Base-by-base conservation (phyloP, 2,113 vertebrate species). In the Spea multiplicata region DNA sequence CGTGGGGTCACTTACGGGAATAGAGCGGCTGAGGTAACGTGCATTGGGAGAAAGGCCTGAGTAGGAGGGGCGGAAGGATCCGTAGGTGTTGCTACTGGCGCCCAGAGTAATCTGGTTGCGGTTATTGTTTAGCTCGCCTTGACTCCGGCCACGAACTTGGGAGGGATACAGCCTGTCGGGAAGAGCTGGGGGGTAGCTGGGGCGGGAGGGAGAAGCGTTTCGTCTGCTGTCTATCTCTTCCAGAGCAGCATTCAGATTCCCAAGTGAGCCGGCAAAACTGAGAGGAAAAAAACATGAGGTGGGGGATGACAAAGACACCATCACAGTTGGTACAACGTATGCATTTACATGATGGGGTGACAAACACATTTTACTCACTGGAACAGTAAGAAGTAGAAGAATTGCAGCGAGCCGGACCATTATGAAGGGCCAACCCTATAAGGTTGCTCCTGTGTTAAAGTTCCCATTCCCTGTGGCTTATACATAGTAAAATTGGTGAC, bases 251-350 rank as follows among this genome's bases (percentile, higher is more conserved):
- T 94, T 94, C 86, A 99, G 90, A 90, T 97, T 96, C 82, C 94
- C 91, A 86, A 98, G 93, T 75, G 96, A 99, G 90, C 88, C 94
- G 90, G 95, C 94, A 92, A 97, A 91, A 89, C 95, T 95, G 88
- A 82, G 86, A 81, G 81, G 88, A 82, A 88, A 86, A 85, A 91
- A 85, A 91, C 79, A 88, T 72, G 74, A 75, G 8, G 71, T 13
- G 14, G 64, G 67, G 74, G 81, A 80, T 82, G 83, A 83, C 44
- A 88, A 52, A 90, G 0, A 86, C 46, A 83, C 81, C 62, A 83
- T 78, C 86, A 30, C 30, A 49, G 77, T 0, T 62, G 44, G 45
- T 80, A 84, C 81, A 73, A 59, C 4, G 3, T 72, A 68, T 53
- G 82, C 47, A 79, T 50, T 71, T 67, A 82, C 57, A 67, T 71